A percentile compares a stretch with the other conserved stretches of the same genome.
Conservation (phyloP, 2,797 vertebrate genomes). For the Allobates femoralis region DNA sequence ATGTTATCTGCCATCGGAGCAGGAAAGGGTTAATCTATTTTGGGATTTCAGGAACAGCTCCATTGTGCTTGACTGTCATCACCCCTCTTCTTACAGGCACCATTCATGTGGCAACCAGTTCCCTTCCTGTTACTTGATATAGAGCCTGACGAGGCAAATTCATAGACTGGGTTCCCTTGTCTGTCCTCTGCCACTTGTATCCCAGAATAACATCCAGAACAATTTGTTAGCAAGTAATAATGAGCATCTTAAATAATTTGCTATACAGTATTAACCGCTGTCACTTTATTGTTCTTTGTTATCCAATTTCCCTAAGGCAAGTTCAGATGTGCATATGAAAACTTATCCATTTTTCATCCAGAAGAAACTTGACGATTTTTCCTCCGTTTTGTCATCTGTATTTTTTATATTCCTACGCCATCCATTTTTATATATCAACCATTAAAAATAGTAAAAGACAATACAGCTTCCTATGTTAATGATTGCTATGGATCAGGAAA, state of each 20-base stretch:
- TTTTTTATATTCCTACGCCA: too few relatives aligned
- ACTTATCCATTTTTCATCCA: too few relatives aligned
- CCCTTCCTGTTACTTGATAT: slow-evolving; percentile 62
- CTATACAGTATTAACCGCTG: slow-evolving; percentile 11
- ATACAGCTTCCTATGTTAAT: too few relatives aligned
- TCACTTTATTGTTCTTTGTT: not conserved
- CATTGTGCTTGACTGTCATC: slow-evolving; percentile 59
- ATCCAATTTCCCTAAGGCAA: not conserved
- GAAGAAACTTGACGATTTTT: too few relatives aligned
- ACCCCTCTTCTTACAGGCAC: slow-evolving; percentile 58
- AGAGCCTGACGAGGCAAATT: slow-evolving; percentile 49
- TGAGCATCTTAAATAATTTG: slow-evolving; percentile 15
- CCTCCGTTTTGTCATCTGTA: too few relatives aligned
- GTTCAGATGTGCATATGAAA: too few relatives aligned
- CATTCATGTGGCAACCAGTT: slow-evolving; percentile 59
- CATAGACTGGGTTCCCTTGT: slow-evolving; percentile 38
- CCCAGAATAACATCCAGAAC: slow-evolving; percentile 32
- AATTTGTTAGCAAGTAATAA: slow-evolving; percentile 39
- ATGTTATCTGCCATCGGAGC: not conserved
- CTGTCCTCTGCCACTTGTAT: slow-evolving; percentile 48
- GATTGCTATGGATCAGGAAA: too few relatives aligned
- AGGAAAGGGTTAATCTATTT: slow-evolving; percentile 44
- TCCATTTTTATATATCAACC: too few relatives aligned
- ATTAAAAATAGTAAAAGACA: too few relatives aligned
- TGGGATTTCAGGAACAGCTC: slow-evolving; percentile 52